phyloP scores from a whole-genome alignment of 2,113 vertebrate genomes.

The Nematolebias whitei region DNA sequence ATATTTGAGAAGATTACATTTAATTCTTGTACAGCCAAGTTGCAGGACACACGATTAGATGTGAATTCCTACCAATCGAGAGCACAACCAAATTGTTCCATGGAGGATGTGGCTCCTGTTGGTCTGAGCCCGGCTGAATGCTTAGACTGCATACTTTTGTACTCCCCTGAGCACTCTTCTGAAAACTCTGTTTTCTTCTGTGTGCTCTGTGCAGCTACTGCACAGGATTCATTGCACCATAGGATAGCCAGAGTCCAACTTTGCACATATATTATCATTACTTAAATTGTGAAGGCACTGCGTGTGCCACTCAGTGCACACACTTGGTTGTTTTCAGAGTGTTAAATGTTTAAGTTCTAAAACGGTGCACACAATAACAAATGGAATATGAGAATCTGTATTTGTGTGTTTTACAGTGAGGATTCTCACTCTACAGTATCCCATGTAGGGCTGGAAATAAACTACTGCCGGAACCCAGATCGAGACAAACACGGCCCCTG shows the following conservation, averaged over 20 bases:
- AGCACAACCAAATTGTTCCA: slow-evolving; percentile 40
- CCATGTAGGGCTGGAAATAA: slow-evolving; percentile 88
- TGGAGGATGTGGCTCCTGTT: slow-evolving; percentile 57
- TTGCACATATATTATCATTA: slow-evolving; percentile 41
- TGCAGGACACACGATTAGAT: slow-evolving; percentile 34
- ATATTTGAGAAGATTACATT: slow-evolving; percentile 28
- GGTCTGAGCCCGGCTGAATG: slow-evolving; percentile 55
- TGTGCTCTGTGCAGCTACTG: slow-evolving; percentile 43
- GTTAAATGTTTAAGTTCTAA: slow-evolving; percentile 35
- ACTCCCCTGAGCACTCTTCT: slow-evolving; percentile 66
- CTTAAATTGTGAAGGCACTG: slow-evolving; percentile 21
- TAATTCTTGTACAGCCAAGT: slow-evolving; percentile 18
- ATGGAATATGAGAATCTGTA: slow-evolving; percentile 58
- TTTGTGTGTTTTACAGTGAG: slow-evolving; percentile 76
- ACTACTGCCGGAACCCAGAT: slow-evolving; percentile 96
- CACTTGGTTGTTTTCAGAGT: slow-evolving; percentile 23
- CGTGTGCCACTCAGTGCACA: not conserved
- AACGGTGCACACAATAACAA: slow-evolving; percentile 51
- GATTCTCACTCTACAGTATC: slow-evolving; percentile 75
- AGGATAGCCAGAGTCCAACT: slow-evolving; percentile 49
- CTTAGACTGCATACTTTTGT: slow-evolving; percentile 69
- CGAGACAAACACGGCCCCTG: slow-evolving; percentile 95
- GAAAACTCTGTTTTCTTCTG: slow-evolving; percentile 67
- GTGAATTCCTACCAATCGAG: slow-evolving; percentile 53
- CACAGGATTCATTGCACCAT: slow-evolving; percentile 49